phyloP scores from a whole-genome alignment of 2,113 vertebrate species.

The Crotophaga sulcirostris region DNA sequence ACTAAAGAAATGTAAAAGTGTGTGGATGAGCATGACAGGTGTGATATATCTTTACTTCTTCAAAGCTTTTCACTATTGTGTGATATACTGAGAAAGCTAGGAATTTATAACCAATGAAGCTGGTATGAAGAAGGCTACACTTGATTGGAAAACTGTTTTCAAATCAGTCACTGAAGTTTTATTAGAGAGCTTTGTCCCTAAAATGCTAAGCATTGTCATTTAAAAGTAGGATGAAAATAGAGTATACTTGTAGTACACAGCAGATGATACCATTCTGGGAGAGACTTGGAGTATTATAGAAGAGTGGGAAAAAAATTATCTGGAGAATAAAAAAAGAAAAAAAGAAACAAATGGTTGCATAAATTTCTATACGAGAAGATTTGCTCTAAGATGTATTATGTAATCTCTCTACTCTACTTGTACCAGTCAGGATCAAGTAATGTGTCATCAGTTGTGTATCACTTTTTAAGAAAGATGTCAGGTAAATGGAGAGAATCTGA shows the following conservation, averaged over 20 bases:
- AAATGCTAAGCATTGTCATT: neutral
- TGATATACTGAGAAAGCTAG: neutral
- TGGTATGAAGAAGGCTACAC: neutral
- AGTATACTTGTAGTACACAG: neutral
- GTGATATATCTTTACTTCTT: neutral
- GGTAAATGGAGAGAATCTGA: neutral
- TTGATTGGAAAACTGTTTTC: neutral
- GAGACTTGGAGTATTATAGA: neutral
- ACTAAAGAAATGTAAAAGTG: neutral
- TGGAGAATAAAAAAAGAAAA: neutral
- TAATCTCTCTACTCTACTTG: neutral
- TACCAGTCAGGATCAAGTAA: neutral
- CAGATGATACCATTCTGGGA: neutral
- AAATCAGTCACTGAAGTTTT: neutral
- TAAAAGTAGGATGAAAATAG: neutral
- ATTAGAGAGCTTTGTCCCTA: neutral
- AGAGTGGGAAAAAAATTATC: neutral
- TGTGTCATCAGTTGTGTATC: neutral
- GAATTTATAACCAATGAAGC: neutral
- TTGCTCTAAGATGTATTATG: fast-evolving
- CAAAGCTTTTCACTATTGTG: neutral
- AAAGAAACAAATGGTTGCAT: neutral
- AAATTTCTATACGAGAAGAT: neutral
- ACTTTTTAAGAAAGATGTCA: neutral
- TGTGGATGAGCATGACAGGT: neutral